A percentile compares a stretch with the other conserved stretches of the same genome.
Conservation (phyloP, 2,113 vertebrate genomes). For the Progne subis region DNA sequence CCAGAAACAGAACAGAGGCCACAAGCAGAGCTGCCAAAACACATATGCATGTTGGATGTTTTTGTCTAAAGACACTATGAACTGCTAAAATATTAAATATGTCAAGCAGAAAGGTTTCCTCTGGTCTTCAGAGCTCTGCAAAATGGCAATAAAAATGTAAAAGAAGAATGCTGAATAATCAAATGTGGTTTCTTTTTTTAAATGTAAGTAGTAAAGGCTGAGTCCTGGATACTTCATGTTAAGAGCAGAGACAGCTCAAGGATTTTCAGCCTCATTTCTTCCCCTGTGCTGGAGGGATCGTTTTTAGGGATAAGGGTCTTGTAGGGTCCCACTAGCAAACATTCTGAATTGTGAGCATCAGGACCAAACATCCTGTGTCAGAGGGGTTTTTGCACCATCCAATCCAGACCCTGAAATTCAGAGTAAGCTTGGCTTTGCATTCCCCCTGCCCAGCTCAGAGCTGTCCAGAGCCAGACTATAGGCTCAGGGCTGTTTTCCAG, state of each 20-base stretch:
- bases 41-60: constrained; percentile 32
- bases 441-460: not conserved
- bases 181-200: constrained; percentile 46
- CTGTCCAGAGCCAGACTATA: not conserved
- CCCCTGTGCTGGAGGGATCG: not conserved
- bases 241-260: not conserved
- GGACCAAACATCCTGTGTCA: not conserved
- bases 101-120: constrained; percentile 51
- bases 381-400: not conserved
- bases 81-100: constrained; percentile 57
- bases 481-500: not conserved
- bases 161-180: constrained; percentile 64
- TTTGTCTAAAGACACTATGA: constrained; percentile 45
- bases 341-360: not conserved
- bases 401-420: not conserved
- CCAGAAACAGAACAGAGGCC: constrained; percentile 41
- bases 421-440: not conserved
- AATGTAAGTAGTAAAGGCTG: constrained; percentile 12
- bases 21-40: constrained; percentile 43
- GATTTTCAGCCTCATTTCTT: not conserved
- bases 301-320: not conserved
- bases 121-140: constrained; percentile 26
- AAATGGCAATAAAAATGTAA: constrained; percentile 38
- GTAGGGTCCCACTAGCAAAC: not conserved
- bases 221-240: not conserved